phyloP scores from a whole-genome alignment of 2,113 vertebrate species.

The Platycercus adscitus region DNA sequence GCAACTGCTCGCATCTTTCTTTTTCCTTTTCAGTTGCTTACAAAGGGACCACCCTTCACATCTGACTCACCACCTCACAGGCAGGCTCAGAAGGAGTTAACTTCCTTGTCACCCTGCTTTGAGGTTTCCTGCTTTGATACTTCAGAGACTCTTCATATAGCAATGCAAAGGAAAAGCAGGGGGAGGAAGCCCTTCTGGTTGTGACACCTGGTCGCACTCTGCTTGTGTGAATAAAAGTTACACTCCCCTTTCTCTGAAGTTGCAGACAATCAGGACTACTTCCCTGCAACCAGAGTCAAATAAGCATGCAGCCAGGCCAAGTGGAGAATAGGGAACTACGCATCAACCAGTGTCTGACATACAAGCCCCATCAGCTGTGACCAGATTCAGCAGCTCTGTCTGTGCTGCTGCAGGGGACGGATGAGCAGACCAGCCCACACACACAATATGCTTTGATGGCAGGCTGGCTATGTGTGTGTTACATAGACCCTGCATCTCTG shows the following conservation, averaged over 20 bases:
- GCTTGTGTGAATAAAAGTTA: background rate
- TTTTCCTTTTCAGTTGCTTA: constrained; percentile 29
- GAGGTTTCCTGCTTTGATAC: constrained; percentile 37
- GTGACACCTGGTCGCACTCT: background rate
- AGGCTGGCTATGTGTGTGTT: background rate
- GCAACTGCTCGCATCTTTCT: background rate
- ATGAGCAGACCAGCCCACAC: background rate
- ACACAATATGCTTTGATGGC: rapidly evolving
- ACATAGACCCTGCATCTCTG: background rate
- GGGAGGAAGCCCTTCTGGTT: background rate
- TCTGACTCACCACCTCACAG: constrained; percentile 17
- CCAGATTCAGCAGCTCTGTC: background rate
- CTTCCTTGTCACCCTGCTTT: constrained; percentile 18
- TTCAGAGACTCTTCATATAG: background rate
- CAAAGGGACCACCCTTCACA: constrained; percentile 18
- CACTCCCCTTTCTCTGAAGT: background rate
- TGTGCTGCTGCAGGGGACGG: background rate
- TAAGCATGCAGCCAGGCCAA: background rate
- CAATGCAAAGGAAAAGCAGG: background rate
- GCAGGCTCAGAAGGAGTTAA: constrained; percentile 11
- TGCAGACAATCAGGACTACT: background rate
- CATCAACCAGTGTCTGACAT: background rate
- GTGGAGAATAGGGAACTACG: background rate
- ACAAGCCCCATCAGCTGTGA: background rate
- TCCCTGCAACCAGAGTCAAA: background rate